These are phyloP conservation scores for Protomyctophum bolini DNA, from an alignment of 2,113 vertebrate species.

Conservation along the genomic window DNA sequence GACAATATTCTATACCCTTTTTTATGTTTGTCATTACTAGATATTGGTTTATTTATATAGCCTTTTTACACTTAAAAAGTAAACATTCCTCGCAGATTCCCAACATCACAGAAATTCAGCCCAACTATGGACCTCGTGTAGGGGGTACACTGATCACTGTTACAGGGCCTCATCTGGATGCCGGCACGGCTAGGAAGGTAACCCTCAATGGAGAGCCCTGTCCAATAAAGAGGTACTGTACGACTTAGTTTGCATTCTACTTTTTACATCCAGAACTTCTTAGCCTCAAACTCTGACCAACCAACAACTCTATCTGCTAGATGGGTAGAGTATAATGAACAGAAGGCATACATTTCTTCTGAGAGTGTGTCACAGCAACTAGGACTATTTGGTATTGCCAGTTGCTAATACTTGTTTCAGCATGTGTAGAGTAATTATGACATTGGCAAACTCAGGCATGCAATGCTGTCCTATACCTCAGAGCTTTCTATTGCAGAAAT, in stretches of 20 bases:
- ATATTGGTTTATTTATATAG: neutral
- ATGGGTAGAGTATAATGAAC: no score
- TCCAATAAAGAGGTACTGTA: slow-evolving; percentile 77
- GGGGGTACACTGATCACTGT: slow-evolving; percentile 89
- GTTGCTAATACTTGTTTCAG: slow-evolving; percentile 13
- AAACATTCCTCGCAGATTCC: slow-evolving; percentile 79
- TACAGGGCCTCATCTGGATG: slow-evolving; percentile 78
- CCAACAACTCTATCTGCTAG: neutral
- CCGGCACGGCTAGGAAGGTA: slow-evolving; percentile 83
- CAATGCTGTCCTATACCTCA: slow-evolving; percentile 1
- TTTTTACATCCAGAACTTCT: neutral
- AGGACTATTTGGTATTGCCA: slow-evolving; percentile 5
- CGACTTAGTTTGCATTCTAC: neutral
- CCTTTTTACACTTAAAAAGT: neutral
- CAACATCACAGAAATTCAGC: slow-evolving; percentile 80
- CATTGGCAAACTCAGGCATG: neutral
- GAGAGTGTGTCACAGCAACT: neutral
- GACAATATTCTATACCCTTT: neutral
- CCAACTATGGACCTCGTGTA: slow-evolving; percentile 85
- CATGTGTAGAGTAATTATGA: neutral
- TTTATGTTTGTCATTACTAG: neutral
- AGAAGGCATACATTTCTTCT: no score
- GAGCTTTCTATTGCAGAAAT: no score
- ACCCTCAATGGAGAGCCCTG: slow-evolving; percentile 84
- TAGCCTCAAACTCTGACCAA: neutral